These are phyloP conservation scores for Eristalis pertinax DNA, from an alignment of 2,888 invertebrate species.

Conservation along the genomic window DNA sequence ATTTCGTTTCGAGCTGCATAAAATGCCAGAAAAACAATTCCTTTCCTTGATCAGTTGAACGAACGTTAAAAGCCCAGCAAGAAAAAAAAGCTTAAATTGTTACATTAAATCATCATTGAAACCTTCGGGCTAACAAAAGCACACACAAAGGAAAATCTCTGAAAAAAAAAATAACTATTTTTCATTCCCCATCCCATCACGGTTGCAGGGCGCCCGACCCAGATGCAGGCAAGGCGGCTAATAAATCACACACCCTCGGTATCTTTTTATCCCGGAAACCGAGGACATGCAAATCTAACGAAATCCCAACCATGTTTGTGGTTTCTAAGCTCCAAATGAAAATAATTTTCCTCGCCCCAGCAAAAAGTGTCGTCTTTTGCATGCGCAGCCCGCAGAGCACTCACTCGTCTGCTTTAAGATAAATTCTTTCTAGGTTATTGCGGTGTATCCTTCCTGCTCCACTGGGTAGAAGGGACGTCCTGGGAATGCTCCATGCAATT, in stretches of 20 bases:
- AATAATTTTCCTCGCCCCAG: background rate
- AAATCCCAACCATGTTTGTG: background rate
- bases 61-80: too few relatives aligned
- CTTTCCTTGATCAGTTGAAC: too few relatives aligned
- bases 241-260: background rate
- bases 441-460: background rate
- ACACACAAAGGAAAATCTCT: too few relatives aligned
- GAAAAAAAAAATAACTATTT: too few relatives aligned
- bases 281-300: background rate
- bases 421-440: conserved; percentile 1
- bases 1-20: too few relatives aligned
- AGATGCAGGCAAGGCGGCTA: background rate
- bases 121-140: too few relatives aligned
- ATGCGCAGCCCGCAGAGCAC: background rate
- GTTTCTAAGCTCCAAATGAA: background rate
- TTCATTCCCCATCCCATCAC: too few relatives aligned
- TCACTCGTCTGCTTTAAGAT: background rate
- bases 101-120: too few relatives aligned
- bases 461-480: background rate
- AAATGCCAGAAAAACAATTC: too few relatives aligned
- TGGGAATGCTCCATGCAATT: background rate
- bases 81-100: too few relatives aligned
- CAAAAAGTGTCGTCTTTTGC: background rate
- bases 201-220: too few relatives aligned
- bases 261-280: background rate